Evolutionary conservation across 2,888 invertebrate species (phyloP), one percentile per base, ranked within the genome.

Genomic region (Caenorhabditis angaria): DNA sequence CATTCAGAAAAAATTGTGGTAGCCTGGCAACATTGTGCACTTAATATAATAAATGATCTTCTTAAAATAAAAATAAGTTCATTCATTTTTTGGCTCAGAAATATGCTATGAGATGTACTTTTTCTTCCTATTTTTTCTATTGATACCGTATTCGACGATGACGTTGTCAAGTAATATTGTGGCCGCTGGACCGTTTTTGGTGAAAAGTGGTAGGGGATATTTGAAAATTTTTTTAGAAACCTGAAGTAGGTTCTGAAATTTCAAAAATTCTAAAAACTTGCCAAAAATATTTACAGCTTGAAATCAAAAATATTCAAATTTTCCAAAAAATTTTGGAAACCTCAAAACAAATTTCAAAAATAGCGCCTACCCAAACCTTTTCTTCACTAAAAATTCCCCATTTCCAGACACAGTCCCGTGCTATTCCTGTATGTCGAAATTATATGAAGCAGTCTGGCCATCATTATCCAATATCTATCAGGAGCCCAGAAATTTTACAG

Each of bases 361-460:
- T n/a, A n/a, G n/a, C n/a, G n/a, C n/a, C n/a, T n/a, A n/a, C n/a
- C n/a, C n/a, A n/a, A n/a, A n/a, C n/a, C n/a, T n/a, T n/a, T n/a
- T n/a, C n/a, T n/a, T n/a, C n/a, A n/a, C n/a, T n/a, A n/a, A n/a
- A n/a, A n/a, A n/a, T 60, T 48, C 29, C 18, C 47, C 25, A 5
- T 25, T 35, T 86, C 62, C 79, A 86, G 86, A 84, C 65, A 82
- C 85, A 2, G 86, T 82, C 14, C 71, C 78, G 56, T 87, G 87
- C 78, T 87, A 80, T 75, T 85, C 84, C 6, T 87, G 87, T 69
- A 87, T 87, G 87, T 83, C 83, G 18, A 73, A 81, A 54, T 71
- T 85, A 59, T 87, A 87, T 78, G 84, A 84, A 69, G 82, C 82
- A 1, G 80, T 81, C 6, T 84, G 83, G 85, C 81, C 80, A 14